phyloP scores from a whole-genome alignment of 1,140 invertebrate genomes.

The Pogonomyrmex californicus region DNA sequence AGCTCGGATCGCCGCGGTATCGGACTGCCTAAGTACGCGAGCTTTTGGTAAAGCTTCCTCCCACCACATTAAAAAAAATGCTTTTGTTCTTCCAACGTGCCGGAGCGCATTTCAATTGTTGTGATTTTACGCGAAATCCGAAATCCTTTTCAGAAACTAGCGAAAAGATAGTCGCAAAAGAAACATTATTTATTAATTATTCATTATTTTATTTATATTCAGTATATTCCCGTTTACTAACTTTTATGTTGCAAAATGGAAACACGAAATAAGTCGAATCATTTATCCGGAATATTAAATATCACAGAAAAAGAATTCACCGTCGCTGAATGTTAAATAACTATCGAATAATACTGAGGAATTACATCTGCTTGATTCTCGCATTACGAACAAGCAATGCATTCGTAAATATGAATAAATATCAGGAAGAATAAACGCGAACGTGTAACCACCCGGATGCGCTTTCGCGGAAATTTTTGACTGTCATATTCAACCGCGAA shows the following conservation, averaged over 20 bases:
- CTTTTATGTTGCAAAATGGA: not conserved
- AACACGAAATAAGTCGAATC: not conserved
- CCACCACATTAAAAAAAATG: slow-evolving; percentile 45
- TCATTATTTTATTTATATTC: not conserved
- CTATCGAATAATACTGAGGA: not conserved
- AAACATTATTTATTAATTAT: not conserved
- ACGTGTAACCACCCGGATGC: not conserved
- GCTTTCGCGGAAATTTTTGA: slow-evolving; percentile 24
- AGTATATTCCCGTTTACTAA: not conserved
- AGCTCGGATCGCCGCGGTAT: slow-evolving; percentile 34
- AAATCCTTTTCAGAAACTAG: not conserved
- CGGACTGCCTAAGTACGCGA: slow-evolving; percentile 40
- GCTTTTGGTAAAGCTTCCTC: slow-evolving; percentile 65
- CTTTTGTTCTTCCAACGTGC: slow-evolving; percentile 42
- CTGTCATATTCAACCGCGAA: not conserved
- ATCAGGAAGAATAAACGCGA: not conserved
- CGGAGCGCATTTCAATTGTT: slow-evolving; percentile 37
- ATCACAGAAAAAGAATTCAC: not conserved
- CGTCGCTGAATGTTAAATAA: not conserved
- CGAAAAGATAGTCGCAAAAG: not conserved
- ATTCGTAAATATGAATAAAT: slow-evolving; percentile 30
- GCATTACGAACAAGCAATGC: not conserved
- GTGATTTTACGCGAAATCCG: slow-evolving; percentile 27
- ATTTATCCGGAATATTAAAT: not conserved
- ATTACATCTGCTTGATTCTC: not conserved